phyloP scores from a whole-genome alignment of 2,888 invertebrate species.

The Cordilura impudica region DNA sequence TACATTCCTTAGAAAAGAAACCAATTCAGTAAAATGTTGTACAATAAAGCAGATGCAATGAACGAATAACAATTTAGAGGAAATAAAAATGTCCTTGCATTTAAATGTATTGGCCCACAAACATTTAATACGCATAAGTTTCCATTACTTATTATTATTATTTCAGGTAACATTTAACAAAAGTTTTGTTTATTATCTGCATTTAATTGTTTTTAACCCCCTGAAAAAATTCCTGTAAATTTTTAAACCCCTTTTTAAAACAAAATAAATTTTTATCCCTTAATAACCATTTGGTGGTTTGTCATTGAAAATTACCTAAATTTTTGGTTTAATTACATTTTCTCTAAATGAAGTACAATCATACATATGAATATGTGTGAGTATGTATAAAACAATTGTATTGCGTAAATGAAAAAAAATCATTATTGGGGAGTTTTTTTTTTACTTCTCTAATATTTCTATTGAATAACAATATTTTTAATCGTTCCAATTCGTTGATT shows the following conservation, averaged over 20 bases:
- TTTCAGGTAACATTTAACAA: too few relatives aligned
- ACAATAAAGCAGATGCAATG: too few relatives aligned
- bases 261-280: not conserved
- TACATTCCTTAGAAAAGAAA: too few relatives aligned
- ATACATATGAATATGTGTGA: too few relatives aligned
- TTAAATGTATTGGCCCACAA: too few relatives aligned
- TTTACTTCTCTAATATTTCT: conserved; percentile 6
- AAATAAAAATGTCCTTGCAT: too few relatives aligned
- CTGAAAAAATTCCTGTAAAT: not conserved
- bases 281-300: conserved; percentile 48
- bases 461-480: conserved; percentile 46
- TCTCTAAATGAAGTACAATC: conserved; percentile 27
- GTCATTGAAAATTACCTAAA: conserved; percentile 56
- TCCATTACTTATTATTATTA: too few relatives aligned
- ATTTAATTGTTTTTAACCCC: not conserved
- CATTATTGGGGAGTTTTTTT: conserved; percentile 2
- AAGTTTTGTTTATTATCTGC: not conserved
- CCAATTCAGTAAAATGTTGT: too few relatives aligned
- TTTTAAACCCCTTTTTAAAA: not conserved
- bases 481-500: conserved; percentile 59
- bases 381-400: not conserved
- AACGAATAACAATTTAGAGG: too few relatives aligned
- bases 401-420: conserved; percentile 31
- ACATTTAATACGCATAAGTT: too few relatives aligned
- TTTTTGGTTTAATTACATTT: not conserved